These are phyloP conservation scores for Artemia franciscana DNA, from an alignment of 1,140 invertebrate genomes.

Conservation along the genomic window DNA sequence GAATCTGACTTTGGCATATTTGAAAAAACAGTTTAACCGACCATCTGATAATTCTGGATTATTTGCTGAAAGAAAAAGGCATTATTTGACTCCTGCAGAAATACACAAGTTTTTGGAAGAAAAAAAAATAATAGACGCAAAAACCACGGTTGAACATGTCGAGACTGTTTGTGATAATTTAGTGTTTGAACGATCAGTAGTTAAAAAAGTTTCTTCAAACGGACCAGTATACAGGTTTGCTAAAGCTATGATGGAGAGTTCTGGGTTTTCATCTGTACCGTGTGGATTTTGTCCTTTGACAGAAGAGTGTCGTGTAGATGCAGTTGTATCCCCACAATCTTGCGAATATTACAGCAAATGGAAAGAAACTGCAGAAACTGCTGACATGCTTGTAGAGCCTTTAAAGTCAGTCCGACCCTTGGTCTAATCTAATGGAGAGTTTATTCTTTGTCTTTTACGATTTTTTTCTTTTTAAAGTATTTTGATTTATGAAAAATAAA, in stretches of 20 bases:
- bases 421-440: too few species aligned
- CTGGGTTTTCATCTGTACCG: not conserved
- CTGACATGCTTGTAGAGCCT: too few species aligned
- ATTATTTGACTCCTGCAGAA: not conserved
- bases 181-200: not conserved
- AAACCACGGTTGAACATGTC: not conserved
- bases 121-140: not conserved
- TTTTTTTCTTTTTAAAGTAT: too few species aligned
- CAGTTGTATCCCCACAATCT: not conserved
- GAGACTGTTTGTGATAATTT: not conserved
- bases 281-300: not conserved
- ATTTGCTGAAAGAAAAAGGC: not conserved
- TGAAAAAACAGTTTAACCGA: not conserved
- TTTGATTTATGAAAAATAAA: too few species aligned
- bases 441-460: too few species aligned
- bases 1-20: not conserved
- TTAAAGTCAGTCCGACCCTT: too few species aligned
- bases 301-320: not conserved
- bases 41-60: not conserved
- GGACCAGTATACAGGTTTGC: not conserved
- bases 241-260: not conserved
- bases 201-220: not conserved
- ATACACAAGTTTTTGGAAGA: not conserved
- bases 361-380: not conserved
- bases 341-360: not conserved